These are phyloP conservation scores for Phaonia tiefii DNA, from an alignment of 2,888 invertebrate species.

Conservation along the genomic window DNA sequence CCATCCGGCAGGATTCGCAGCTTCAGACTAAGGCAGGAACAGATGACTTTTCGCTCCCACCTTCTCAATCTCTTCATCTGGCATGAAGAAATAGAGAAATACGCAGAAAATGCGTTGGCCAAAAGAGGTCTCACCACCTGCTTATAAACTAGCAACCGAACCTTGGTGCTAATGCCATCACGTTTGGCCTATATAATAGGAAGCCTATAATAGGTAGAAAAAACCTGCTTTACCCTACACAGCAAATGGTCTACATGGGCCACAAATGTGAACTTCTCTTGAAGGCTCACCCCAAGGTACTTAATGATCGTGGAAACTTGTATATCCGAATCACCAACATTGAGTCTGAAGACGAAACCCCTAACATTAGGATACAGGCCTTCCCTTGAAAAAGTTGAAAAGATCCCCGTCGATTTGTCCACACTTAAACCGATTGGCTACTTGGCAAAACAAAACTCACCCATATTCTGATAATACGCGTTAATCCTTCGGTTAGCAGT, in stretches of 20 bases:
- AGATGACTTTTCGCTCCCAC: background rate
- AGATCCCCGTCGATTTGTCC: background rate
- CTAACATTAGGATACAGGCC: too few relatives aligned
- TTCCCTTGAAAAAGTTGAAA: constrained; percentile 11
- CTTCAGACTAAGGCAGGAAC: too few relatives aligned
- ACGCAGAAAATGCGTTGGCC: background rate
- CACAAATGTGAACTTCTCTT: too few relatives aligned
- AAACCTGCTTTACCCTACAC: background rate
- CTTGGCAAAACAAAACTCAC: background rate
- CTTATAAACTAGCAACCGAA: background rate
- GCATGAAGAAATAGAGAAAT: background rate
- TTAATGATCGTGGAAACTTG: too few relatives aligned
- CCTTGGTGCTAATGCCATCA: background rate
- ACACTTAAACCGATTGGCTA: background rate
- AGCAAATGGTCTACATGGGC: too few relatives aligned
- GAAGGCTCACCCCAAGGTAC: constrained; percentile 11
- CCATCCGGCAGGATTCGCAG: too few relatives aligned
- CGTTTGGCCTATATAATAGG: too few relatives aligned
- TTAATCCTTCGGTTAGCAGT: background rate
- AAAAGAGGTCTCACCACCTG: background rate
- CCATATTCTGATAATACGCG: background rate
- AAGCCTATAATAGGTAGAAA: background rate
- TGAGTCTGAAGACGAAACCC: too few relatives aligned
- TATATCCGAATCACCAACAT: too few relatives aligned
- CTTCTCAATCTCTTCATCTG: background rate